These are phyloP conservation scores for Gisinianus flammeolus DNA, from an alignment of 2,888 invertebrate species.

Conservation along the genomic window DNA sequence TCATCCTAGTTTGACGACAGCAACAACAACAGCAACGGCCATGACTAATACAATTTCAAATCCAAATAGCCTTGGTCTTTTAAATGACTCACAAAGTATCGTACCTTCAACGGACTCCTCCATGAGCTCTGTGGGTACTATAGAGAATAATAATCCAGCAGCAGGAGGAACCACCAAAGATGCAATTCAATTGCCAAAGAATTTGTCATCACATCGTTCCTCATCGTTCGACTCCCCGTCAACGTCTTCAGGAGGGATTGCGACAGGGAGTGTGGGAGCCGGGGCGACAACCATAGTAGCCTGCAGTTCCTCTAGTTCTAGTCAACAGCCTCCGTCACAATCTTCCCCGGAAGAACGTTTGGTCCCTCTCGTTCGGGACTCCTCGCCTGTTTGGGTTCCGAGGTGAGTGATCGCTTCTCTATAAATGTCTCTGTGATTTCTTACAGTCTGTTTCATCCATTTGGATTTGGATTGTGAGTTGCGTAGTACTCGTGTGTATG, in stretches of 20 bases:
- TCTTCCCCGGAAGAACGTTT: slow-evolving; percentile 44
- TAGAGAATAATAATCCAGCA: slow-evolving; percentile 75
- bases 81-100: slow-evolving; percentile 6
- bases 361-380: slow-evolving; percentile 46
- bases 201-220: slow-evolving; percentile 62
- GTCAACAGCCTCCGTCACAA: slow-evolving; percentile 16
- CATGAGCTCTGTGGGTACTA: not conserved
- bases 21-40: not conserved
- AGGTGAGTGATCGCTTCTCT: slow-evolving; percentile 33
- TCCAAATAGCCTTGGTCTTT: slow-evolving; percentile 36
- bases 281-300: not conserved
- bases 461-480: too few species aligned
- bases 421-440: not conserved
- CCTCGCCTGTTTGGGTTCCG: slow-evolving; percentile 55
- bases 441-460: not conserved
- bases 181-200: slow-evolving; percentile 74
- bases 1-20: not conserved
- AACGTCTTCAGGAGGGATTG: slow-evolving; percentile 19
- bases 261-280: not conserved
- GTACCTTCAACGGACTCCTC: slow-evolving; percentile 11
- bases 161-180: too few species aligned
- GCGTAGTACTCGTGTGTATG: too few species aligned
- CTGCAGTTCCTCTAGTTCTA: slow-evolving; percentile 5
- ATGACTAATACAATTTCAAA: not conserved
- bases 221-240: slow-evolving; percentile 45